phyloP scores from a whole-genome alignment of 2,113 vertebrate species.

The Tachysurus vachellii region DNA sequence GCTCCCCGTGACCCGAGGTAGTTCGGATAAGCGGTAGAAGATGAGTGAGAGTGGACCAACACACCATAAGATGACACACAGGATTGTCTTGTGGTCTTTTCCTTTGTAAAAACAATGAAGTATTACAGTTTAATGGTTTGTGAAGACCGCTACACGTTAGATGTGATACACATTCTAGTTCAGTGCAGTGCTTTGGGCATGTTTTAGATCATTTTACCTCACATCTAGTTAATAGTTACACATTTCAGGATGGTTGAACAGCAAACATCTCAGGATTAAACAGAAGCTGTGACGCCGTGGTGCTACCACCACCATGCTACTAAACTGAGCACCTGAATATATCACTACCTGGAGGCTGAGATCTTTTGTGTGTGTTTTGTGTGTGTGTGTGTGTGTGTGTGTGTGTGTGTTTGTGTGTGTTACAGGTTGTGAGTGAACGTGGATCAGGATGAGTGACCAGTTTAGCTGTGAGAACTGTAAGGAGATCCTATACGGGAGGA shows the following conservation, averaged over 20 bases:
- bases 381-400: not conserved
- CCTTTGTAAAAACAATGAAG: not conserved
- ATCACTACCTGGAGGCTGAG: not conserved
- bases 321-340: not conserved
- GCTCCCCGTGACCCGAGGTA: too few relatives aligned
- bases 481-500: slow-evolving; percentile 88
- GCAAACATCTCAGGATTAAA: not conserved
- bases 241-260: not conserved
- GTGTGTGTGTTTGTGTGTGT: slow-evolving; percentile 1
- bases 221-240: not conserved
- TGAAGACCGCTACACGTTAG: not conserved
- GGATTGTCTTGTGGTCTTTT: not conserved
- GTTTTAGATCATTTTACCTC: not conserved
- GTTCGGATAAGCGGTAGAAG: too few relatives aligned
- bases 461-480: slow-evolving; percentile 90
- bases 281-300: not conserved
- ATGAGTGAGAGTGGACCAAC: too few relatives aligned
- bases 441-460: slow-evolving; percentile 83
- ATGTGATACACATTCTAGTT: not conserved
- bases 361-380: not conserved
- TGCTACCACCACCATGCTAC: not conserved
- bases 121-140: not conserved
- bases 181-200: not conserved
- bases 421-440: not conserved
- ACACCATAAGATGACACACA: not conserved